Percentiles rank a stretch among this genome's conserved stretches.
Evolutionary conservation across 2,797 vertebrate genomes (phyloP).

Genomic region (Emydoidea blandingii): DNA sequence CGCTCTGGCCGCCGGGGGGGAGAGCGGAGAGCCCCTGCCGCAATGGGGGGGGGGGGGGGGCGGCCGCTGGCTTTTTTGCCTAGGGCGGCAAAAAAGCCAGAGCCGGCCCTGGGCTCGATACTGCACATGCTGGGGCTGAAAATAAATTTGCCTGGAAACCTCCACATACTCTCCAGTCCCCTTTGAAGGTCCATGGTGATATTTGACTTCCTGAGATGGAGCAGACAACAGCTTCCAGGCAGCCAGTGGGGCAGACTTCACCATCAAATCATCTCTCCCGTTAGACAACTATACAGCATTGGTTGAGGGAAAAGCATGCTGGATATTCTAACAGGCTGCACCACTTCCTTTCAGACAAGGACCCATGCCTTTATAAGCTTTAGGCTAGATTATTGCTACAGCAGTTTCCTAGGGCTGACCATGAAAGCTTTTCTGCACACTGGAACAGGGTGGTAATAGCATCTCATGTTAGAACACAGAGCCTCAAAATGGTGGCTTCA

Average conservation of each 20-base stretch:
- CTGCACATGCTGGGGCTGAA: not conserved
- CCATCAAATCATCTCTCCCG: not conserved
- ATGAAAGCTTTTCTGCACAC: not conserved
- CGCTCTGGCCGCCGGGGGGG: no score
- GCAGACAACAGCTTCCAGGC: not conserved
- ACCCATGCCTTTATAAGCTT: not conserved
- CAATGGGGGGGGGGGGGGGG: no score
- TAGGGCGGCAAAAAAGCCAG: no score
- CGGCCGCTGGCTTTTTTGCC: no score
- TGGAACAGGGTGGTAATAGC: not conserved
- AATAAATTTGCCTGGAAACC: not conserved
- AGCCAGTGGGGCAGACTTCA: not conserved
- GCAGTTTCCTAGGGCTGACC: not conserved
- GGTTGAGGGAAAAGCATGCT: not conserved
- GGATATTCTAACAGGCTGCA: not conserved
- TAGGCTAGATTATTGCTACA: not conserved
- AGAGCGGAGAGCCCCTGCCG: no score
- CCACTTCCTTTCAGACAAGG: not conserved
- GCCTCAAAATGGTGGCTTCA: not conserved
- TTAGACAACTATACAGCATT: not conserved
- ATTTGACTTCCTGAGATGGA: not conserved
- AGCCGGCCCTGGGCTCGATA: no score
- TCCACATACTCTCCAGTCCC: not conserved
- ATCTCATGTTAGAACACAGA: not conserved
- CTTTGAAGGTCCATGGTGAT: not conserved